Base-by-base conservation (phyloP, 35 echinoderm and acorn worm species). In the Ptychodera flava region DNA sequence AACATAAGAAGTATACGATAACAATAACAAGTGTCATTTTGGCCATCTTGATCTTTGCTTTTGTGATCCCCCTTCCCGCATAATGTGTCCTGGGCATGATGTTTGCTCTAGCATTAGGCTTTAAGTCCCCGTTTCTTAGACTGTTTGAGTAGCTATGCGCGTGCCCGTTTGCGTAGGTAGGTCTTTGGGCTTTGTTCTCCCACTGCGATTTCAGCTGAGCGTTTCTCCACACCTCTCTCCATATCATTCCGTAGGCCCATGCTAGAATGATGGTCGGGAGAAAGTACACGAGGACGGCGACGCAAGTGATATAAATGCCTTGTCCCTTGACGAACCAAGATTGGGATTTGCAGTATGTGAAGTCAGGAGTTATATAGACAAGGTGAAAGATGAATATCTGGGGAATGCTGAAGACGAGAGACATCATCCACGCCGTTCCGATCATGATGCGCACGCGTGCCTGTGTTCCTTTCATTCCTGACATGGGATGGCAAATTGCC, bases 1-100 rank as follows among this genome's bases (percentile, higher is more conserved):
- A 99, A 36, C 87, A 90, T 29, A 90, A 36, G 34, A 99, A 84
- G 34, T 94, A 99, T 0, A 91, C 85, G 6, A 90, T 88, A 28
- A 99, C 96, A 78, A 99, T 99, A 14, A 90, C 89, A 12, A 99
- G 81, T 1, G 96, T 94, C 96, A 99, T 99, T 78, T 99, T 99
- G 36, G 94, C 86, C 1, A 92, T 94, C 81, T 99, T 99, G 36
- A 94, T 80, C 80, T 99, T 99, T 22, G 96, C 96, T 35, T 90
- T 87, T 33, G 89, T 92, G 16, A 99, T 93, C 64, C 86, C 84
- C 30, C 89, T 87, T 34, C 87, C 94, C 36, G 94, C 84, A 14
- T 90, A 91, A 53, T 99, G 96, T 36, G 90, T 83, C 12, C 96
- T 80, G 80, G 45, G 45, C 22, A 64, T 64, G 6, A 64, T 12